Evolutionary conservation across 2,113 vertebrate species (phyloP).

Genomic region (Ceyx cyanopectus): DNA sequence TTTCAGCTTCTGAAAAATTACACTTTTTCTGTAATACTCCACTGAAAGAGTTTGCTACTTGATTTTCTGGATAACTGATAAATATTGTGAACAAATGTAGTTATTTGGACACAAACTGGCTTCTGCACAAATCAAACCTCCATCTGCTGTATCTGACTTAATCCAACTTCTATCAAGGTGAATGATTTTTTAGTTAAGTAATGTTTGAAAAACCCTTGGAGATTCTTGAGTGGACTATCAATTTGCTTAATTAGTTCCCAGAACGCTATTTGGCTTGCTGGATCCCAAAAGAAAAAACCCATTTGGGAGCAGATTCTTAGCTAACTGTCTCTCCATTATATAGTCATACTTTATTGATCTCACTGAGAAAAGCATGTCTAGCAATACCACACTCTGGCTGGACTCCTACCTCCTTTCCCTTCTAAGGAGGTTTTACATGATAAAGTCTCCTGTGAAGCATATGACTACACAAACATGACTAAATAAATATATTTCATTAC

Average conservation of each 20-base stretch:
- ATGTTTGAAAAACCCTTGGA: conserved; percentile 23
- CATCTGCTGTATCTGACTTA: neutral
- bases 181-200: neutral
- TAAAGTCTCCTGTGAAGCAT: neutral
- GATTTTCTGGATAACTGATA: neutral
- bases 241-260: conserved; percentile 49
- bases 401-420: neutral
- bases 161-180: neutral
- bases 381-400: neutral
- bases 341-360: conserved; percentile 34
- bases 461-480: neutral
- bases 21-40: neutral
- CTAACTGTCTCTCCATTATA: conserved; percentile 42
- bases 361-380: neutral
- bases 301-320: conserved; percentile 41
- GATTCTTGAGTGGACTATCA: conserved; percentile 37
- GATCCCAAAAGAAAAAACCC: conserved; percentile 27
- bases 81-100: neutral
- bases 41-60: neutral
- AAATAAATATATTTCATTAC: too few species aligned
- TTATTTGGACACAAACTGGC: neutral
- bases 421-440: neutral
- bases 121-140: neutral
- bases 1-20: neutral
- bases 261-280: neutral